phyloP scores from a whole-genome alignment of 2,113 vertebrate species.

The Phyllostomus hastatus region DNA sequence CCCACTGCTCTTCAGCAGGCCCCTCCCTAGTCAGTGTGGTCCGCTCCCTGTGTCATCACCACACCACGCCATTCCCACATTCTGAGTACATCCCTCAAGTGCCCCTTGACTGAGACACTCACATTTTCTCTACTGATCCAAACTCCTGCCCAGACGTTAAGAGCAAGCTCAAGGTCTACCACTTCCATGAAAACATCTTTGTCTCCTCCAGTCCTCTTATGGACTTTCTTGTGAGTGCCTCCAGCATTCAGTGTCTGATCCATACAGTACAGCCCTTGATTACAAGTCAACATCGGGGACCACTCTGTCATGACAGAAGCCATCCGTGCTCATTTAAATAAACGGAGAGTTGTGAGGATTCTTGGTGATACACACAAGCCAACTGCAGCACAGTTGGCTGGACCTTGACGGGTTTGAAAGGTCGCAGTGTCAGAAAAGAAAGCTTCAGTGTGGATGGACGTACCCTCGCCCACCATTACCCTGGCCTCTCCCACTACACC shows the following conservation, averaged over 20 bases:
- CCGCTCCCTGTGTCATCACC: background rate
- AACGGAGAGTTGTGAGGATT: background rate
- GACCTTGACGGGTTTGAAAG: background rate
- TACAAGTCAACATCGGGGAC: background rate
- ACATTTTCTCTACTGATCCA: background rate
- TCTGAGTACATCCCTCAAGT: background rate
- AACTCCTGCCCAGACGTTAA: background rate
- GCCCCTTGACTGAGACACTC: background rate
- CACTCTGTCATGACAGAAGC: background rate
- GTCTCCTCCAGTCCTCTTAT: background rate
- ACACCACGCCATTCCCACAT: background rate
- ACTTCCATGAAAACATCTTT: background rate
- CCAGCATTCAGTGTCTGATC: background rate
- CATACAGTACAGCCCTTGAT: background rate
- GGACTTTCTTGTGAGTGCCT: background rate
- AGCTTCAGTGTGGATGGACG: background rate
- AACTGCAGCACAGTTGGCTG: background rate
- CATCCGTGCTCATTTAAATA: background rate
- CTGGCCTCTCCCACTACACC: background rate
- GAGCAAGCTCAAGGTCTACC: background rate
- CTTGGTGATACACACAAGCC: background rate
- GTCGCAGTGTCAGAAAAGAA: background rate
- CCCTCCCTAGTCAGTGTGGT: background rate
- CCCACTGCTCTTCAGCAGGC: background rate
- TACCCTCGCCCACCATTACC: background rate